A percentile compares a stretch with the other conserved stretches of the same genome.
Evolutionary conservation across 2,113 vertebrate species (phyloP).

Genomic region (Gallinago media): DNA sequence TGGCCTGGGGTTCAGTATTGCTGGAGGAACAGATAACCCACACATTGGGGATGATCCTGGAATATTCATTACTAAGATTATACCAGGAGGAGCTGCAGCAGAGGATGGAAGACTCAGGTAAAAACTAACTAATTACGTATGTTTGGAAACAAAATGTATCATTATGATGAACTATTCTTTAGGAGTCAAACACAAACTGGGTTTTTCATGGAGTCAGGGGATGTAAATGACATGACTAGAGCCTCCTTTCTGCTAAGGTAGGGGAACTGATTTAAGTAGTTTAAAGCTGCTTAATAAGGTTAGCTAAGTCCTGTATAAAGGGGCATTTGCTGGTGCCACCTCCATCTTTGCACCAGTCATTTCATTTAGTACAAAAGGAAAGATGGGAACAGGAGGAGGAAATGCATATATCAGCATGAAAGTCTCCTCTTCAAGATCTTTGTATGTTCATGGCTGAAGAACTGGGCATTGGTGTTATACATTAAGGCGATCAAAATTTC

Average conservation of each 20-base stretch:
- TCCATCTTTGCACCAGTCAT: background rate
- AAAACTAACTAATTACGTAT: background rate
- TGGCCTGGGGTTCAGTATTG: slow-evolving; percentile 95
- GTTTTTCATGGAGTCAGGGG: background rate
- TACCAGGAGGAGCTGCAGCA: slow-evolving; percentile 94
- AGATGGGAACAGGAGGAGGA: background rate
- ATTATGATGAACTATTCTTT: background rate
- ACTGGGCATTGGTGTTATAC: background rate
- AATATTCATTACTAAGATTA: slow-evolving; percentile 99
- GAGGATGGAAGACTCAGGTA: slow-evolving; percentile 96
- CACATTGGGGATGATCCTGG: slow-evolving; percentile 97
- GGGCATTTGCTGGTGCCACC: background rate
- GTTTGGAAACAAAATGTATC: slow-evolving; percentile 21
- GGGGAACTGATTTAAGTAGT: background rate
- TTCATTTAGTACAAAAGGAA: background rate
- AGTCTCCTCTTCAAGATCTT: background rate
- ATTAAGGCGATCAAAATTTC: background rate
- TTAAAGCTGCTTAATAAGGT: background rate
- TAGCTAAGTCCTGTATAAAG: background rate
- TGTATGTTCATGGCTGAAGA: background rate
- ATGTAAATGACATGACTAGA: background rate
- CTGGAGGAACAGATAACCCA: slow-evolving; percentile 96
- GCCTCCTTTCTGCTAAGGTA: background rate
- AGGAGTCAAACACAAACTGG: background rate
- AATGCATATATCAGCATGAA: background rate